Percentiles rank a stretch among this genome's conserved stretches.
Evolutionary conservation across 2,888 invertebrate genomes (phyloP).

Genomic region (Polydrusus tereticollis): DNA sequence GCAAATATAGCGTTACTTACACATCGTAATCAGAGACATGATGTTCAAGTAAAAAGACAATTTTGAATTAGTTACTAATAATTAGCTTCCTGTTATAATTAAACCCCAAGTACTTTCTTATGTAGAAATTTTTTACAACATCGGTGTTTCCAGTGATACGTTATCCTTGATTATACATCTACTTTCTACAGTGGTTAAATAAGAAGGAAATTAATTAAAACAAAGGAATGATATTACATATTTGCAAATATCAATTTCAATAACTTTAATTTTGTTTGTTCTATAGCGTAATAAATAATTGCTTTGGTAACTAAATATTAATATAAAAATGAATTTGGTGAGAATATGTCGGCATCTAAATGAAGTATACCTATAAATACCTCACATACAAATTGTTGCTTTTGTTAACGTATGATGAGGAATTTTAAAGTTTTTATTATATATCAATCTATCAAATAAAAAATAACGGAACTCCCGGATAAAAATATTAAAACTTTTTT

Average conservation of each 20-base stretch:
- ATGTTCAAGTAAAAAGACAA: background rate
- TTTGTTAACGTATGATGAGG: too few species aligned
- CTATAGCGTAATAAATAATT: background rate
- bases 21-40: too few species aligned
- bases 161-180: conserved; percentile 2
- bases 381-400: too few species aligned
- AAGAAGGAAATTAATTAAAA: conserved; percentile 11
- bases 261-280: background rate
- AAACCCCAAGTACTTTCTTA: background rate
- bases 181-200: background rate
- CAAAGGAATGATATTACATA: background rate
- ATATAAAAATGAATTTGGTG: too few species aligned
- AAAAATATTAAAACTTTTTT: too few species aligned
- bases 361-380: too few species aligned
- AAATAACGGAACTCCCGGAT: too few species aligned
- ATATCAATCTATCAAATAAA: too few species aligned
- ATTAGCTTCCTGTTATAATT: background rate
- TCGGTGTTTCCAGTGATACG: background rate
- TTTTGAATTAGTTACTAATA: background rate
- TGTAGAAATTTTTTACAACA: conserved; percentile 16
- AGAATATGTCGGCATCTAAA: too few species aligned
- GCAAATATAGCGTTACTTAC: too few species aligned
- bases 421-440: too few species aligned
- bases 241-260: background rate
- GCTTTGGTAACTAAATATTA: too few species aligned